These are phyloP conservation scores for Tubulanus polymorphus DNA, from an alignment of 2,888 invertebrate genomes.

Conservation along the genomic window DNA sequence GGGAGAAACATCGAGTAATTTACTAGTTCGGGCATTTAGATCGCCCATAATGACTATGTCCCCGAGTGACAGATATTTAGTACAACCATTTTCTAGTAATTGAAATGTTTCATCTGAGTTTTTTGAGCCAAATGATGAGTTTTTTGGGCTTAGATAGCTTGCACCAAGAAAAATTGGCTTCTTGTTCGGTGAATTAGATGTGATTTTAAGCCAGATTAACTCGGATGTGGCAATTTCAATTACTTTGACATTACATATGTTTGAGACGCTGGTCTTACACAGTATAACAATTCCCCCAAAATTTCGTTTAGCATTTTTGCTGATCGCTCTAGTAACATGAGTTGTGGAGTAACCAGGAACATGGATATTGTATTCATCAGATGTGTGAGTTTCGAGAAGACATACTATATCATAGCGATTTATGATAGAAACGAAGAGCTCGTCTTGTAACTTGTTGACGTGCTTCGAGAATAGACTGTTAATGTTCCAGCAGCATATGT, in stretches of 20 bases:
- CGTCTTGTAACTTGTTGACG: neutral
- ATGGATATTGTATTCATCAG: neutral
- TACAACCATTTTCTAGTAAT: neutral
- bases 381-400: neutral
- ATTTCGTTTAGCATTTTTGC: neutral
- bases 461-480: neutral
- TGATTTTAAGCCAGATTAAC: neutral
- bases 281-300: neutral
- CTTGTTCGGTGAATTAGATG: neutral
- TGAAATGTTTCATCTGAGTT: neutral
- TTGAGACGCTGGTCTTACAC: neutral
- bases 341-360: neutral
- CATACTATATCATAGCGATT: neutral
- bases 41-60: neutral
- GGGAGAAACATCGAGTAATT: too few species aligned
- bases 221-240: neutral
- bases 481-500: neutral
- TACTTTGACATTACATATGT: neutral
- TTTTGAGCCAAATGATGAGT: neutral
- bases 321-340: neutral
- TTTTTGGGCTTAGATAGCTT: neutral
- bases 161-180: neutral
- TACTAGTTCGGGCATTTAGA: neutral
- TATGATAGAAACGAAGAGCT: neutral
- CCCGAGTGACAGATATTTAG: neutral